Conservation (phyloP, 1,140 invertebrate genomes). For the Eciton burchellii region DNA sequence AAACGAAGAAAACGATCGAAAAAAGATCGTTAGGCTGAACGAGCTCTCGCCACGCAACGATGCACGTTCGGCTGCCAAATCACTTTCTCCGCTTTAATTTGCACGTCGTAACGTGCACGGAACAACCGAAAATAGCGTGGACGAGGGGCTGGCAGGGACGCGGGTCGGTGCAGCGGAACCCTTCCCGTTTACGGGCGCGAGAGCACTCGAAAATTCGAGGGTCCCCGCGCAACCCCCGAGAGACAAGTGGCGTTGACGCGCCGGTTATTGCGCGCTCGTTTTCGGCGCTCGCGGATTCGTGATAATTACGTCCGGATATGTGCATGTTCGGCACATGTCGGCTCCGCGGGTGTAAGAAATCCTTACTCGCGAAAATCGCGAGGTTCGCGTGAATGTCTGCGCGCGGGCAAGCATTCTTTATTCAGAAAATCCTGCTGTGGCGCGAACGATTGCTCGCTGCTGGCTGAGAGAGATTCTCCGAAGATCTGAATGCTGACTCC, state of each 20-base stretch:
- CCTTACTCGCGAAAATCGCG: not conserved
- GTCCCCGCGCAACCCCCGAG: conserved; percentile 51
- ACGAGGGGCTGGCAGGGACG: not conserved
- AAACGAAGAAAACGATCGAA: too few species aligned
- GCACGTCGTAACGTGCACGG: conserved; percentile 65
- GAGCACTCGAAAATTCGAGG: conserved; percentile 69
- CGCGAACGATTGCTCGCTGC: not conserved
- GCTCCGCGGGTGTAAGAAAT: not conserved
- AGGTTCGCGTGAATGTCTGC: not conserved
- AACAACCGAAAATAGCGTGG: conserved; percentile 52
- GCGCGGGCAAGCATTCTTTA: not conserved
- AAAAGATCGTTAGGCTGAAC: conserved; percentile 38
- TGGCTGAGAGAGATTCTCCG: not conserved
- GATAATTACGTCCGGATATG: conserved; percentile 41
- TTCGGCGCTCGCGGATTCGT: conserved; percentile 38
- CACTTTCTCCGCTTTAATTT: conserved; percentile 73
- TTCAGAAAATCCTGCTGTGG: not conserved
- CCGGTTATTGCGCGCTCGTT: conserved; percentile 53
- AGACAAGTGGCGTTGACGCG: conserved; percentile 62
- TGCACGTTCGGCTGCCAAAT: conserved; percentile 60
- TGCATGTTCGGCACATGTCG: conserved; percentile 1
- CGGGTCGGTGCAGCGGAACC: conserved; percentile 35
- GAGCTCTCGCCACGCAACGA: conserved; percentile 44
- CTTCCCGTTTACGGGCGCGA: conserved; percentile 59
- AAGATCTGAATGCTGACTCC: too few species aligned